Conservation (phyloP, 2,797 vertebrate genomes). For the Podarcis siculus region DNA sequence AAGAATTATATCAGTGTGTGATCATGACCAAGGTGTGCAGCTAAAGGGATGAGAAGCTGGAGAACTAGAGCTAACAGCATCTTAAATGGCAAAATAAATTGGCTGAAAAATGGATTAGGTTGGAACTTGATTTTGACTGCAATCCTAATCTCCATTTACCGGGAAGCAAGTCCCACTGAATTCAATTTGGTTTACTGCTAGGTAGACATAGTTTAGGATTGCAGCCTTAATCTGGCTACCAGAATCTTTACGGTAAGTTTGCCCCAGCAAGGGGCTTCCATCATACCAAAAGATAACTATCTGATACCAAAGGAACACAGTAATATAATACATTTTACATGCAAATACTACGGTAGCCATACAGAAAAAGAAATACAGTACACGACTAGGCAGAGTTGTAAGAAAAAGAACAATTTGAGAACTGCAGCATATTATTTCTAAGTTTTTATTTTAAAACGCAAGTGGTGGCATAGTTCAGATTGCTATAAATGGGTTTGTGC, state of each 20-base stretch:
- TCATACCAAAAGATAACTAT: not conserved
- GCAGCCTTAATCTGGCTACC: not conserved
- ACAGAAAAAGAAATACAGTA: not conserved
- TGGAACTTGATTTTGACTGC: too few relatives aligned
- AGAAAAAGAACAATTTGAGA: not conserved
- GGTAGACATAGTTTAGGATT: too few relatives aligned
- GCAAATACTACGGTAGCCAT: not conserved
- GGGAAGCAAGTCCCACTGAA: too few relatives aligned
- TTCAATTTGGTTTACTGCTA: too few relatives aligned
- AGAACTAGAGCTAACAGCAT: not conserved
- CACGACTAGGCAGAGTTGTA: not conserved
- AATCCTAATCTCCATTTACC: too few relatives aligned
- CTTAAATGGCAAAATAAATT: not conserved
- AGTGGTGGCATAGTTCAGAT: slow-evolving; percentile 18
- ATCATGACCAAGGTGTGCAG: not conserved
- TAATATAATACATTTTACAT: not conserved
- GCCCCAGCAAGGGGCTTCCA: not conserved
- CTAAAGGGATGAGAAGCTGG: not conserved
- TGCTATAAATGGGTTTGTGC: slow-evolving; percentile 47
- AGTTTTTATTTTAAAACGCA: slow-evolving; percentile 28
- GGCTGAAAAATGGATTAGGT: not conserved
- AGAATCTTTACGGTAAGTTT: not conserved
- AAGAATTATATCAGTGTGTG: not conserved
- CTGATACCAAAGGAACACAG: not conserved
- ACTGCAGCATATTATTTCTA: not conserved